Base-by-base conservation (phyloP, 2,888 invertebrate species). In the Mongoloraphidia duomilia region DNA sequence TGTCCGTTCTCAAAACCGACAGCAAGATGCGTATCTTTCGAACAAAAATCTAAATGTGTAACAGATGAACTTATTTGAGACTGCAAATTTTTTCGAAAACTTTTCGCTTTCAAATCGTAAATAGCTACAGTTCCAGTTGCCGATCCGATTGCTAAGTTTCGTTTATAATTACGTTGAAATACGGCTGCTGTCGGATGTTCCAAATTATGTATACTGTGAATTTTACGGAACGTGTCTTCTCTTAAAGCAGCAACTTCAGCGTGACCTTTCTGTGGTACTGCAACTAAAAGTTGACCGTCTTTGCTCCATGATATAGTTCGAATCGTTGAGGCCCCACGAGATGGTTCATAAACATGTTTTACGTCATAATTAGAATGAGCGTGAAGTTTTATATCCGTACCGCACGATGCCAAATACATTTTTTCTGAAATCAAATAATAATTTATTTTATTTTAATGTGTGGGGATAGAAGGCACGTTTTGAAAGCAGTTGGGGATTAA, bases 401-500 rank as follows among this genome's bases (percentile, higher is more conserved):
- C 75, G 53, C 74, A 68, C 38, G 77, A 73, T 33, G 75, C 73
- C 54, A 79, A 67, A 63, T 71, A 74, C 77, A 77, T 77, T 12
- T 41, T 41, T 12, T 41, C 17, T 41, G 41, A 14, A n/a, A 13
- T 41, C 14, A 41, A 41, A 33, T 41, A 17, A 8, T 41, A 40
- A 26, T 41, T 33, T 41, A 12, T 33, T 33, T 41, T 41, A 33
- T 6, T 11, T 11, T 17, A 8, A 9, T 11, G 11, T 40, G 9
- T 40, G 14, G 41, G 9, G 11, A 40, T 40, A 39, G n/a, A n/a
- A n/a, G n/a, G n/a, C n/a, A n/a, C n/a, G n/a, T n/a, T n/a, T n/a
- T n/a, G n/a, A n/a, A n/a, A n/a, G n/a, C n/a, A n/a, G n/a, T n/a
- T n/a, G n/a, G n/a, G n/a, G n/a, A n/a, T n/a, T n/a, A n/a, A n/a